Percentiles rank a stretch among this genome's conserved stretches.
phyloP scores from a whole-genome alignment of 2,888 invertebrate species.

The Scaptomyza parva region DNA sequence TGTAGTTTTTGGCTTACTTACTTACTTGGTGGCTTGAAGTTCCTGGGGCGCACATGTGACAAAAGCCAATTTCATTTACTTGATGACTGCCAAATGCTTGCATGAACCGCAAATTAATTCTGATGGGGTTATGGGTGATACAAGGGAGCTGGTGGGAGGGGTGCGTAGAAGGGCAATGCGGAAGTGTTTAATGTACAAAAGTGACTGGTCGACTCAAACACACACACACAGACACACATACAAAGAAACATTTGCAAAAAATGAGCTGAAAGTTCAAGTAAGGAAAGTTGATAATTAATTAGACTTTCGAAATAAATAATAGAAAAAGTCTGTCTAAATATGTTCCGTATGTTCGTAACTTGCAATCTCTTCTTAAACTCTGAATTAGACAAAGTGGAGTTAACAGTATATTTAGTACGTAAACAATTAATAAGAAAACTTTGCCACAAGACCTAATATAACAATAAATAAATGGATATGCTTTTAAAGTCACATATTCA shows the following conservation, averaged over 20 bases:
- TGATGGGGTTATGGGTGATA: constrained; percentile 5
- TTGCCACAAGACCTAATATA: too few species aligned
- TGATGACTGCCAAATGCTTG: constrained; percentile 45
- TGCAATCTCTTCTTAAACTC: too few species aligned
- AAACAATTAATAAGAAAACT: too few species aligned
- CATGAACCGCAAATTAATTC: constrained; percentile 61
- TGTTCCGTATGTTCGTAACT: too few species aligned
- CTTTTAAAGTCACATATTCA: neutral
- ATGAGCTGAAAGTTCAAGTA: constrained; percentile 14
- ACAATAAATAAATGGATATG: too few species aligned
- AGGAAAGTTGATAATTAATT: constrained; percentile 13
- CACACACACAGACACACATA: neutral
- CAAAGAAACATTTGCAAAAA: constrained; percentile 19
- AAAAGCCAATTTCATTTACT: constrained; percentile 66
- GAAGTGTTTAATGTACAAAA: constrained; percentile 32
- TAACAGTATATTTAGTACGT: too few species aligned
- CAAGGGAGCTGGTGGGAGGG: neutral
- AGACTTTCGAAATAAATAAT: neutral
- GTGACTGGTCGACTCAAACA: constrained; percentile 8
- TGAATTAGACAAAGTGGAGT: too few species aligned
- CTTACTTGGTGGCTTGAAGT: constrained; percentile 20
- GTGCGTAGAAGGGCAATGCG: neutral
- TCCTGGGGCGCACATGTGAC: constrained; percentile 46
- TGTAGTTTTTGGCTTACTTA: constrained; percentile 46
- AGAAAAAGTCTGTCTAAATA: neutral